phyloP scores from a whole-genome alignment of 2,113 vertebrate species.

The Corynorhinus townsendii region DNA sequence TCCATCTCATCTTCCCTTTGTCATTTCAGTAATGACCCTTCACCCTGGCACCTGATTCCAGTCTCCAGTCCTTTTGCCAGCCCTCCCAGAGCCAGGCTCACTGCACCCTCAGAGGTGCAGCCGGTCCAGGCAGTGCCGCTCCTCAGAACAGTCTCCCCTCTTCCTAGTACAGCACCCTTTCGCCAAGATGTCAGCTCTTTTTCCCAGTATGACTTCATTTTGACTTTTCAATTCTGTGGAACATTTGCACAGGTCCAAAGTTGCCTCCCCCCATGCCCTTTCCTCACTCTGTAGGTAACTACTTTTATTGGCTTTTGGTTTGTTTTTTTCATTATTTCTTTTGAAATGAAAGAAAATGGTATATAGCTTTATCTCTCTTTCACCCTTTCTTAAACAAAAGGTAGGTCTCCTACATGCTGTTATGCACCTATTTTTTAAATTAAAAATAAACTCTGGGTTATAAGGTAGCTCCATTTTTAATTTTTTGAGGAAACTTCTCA shows the following conservation, averaged over 20 bases:
- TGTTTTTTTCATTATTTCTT: not conserved
- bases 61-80: not conserved
- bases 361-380: not conserved
- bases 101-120: not conserved
- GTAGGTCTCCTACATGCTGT: not conserved
- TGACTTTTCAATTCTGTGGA: not conserved
- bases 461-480: not conserved
- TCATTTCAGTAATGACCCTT: not conserved
- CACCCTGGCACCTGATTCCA: not conserved
- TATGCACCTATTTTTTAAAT: not conserved
- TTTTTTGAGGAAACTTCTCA: not conserved
- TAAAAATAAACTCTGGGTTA: not conserved
- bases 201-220: not conserved
- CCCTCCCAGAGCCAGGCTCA: not conserved
- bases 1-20: not conserved
- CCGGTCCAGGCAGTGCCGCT: rapidly evolving
- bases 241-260: not conserved
- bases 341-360: not conserved
- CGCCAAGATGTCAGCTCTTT: not conserved
- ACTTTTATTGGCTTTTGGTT: not conserved
- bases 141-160: not conserved
- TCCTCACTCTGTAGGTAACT: not conserved
- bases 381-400: not conserved
- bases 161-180: too few relatives aligned
- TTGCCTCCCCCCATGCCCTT: not conserved